Evolutionary conservation across 2,797 vertebrate species (phyloP).

Genomic region (Poecilia gillii): DNA sequence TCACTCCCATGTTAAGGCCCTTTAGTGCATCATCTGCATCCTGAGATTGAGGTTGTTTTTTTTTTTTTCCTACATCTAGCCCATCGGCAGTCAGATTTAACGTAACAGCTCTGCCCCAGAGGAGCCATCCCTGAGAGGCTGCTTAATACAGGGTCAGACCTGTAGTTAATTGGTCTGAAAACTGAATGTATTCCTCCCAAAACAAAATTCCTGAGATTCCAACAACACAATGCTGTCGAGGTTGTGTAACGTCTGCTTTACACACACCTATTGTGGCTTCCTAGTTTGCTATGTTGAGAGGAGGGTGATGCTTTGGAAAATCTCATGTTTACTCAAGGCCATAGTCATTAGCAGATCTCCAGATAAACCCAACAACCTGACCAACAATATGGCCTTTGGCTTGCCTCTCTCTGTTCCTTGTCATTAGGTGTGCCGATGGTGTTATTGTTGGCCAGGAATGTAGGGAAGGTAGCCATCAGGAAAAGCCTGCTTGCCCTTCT

Average conservation of each 20-base stretch:
- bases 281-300: conserved; percentile 56
- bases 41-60: conserved; percentile 14
- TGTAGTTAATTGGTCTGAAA: conserved; percentile 20
- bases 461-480: conserved; percentile 54
- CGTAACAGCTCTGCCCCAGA: conserved; percentile 22
- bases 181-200: conserved; percentile 50
- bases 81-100: conserved; percentile 23
- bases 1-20: conserved; percentile 32
- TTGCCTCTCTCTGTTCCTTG: conserved; percentile 31
- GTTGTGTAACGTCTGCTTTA: conserved; percentile 33
- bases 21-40: conserved; percentile 40
- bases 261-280: conserved; percentile 39
- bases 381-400: conserved; percentile 51
- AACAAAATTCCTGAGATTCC: conserved; percentile 66
- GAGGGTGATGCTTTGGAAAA: conserved; percentile 37
- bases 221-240: conserved; percentile 36
- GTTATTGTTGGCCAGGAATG: conserved; percentile 65
- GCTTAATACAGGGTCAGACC: conserved; percentile 16
- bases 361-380: conserved; percentile 52
- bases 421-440: conserved; percentile 37
- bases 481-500: conserved; percentile 49
- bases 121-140: conserved; percentile 18
- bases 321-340: conserved; percentile 52
- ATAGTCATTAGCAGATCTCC: conserved; percentile 29
- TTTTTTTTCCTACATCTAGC: conserved; percentile 12